Conservation (phyloP, 2,113 vertebrate species). For the Hippopotamus amphibius region DNA sequence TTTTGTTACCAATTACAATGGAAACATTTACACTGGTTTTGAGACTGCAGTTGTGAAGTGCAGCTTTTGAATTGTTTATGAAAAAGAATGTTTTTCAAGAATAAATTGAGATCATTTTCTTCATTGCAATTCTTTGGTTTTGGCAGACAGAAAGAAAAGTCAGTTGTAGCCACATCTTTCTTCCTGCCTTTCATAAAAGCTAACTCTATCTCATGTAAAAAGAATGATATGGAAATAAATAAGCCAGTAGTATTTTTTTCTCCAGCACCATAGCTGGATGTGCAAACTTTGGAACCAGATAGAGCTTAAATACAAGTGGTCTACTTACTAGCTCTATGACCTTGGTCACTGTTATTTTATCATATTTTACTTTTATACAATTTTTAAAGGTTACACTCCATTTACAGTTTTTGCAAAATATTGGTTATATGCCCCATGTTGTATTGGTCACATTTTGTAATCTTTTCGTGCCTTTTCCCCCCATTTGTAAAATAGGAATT, state of each 20-base stretch:
- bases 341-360: neutral
- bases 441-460: neutral
- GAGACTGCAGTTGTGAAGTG: neutral
- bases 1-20: neutral
- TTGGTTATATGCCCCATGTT: neutral
- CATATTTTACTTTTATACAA: neutral
- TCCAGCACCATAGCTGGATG: neutral
- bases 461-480: neutral
- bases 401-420: neutral
- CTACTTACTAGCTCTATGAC: neutral
- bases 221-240: neutral
- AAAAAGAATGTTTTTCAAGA: slow-evolving; percentile 1
- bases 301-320: neutral
- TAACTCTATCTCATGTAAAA: neutral
- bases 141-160: neutral
- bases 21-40: neutral
- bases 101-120: neutral
- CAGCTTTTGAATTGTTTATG: neutral
- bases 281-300: neutral
- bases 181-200: slow-evolving; percentile 19
- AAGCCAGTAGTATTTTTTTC: neutral
- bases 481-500: neutral
- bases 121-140: neutral
- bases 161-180: neutral
- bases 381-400: neutral